Conservation (phyloP, 1,140 invertebrate genomes). For the Brachionus manjavacas region DNA sequence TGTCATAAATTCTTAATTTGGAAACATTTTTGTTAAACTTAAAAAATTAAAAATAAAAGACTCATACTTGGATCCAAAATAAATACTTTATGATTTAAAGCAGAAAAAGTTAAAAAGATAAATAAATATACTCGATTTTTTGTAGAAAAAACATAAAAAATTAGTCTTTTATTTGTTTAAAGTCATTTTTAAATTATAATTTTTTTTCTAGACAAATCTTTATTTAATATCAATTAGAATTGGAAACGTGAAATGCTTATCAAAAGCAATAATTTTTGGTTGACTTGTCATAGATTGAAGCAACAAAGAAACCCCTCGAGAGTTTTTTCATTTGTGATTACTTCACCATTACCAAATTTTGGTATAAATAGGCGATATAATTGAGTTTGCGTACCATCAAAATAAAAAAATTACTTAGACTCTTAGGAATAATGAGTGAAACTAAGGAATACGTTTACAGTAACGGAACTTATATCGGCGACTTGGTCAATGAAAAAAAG, state of each 20-base stretch:
- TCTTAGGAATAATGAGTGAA: constrained; percentile 56
- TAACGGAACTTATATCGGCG: constrained; percentile 44
- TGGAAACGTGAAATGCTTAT: constrained; percentile 1
- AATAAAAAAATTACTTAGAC: background rate
- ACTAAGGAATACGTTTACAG: constrained; percentile 55
- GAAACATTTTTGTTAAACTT: no score
- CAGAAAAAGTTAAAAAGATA: no score
- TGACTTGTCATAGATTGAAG: background rate
- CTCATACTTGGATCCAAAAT: no score
- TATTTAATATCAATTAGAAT: background rate
- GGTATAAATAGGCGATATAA: background rate
- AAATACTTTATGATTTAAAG: no score
- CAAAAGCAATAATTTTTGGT: background rate
- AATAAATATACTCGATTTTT: background rate
- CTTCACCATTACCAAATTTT: background rate
- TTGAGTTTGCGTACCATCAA: background rate
- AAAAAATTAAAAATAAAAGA: no score
- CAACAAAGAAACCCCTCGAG: background rate
- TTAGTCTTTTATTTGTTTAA: background rate
- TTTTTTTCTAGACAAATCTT: background rate
- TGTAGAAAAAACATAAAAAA: background rate
- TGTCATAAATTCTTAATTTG: no score
- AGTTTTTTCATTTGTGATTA: background rate
- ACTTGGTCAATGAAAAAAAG: background rate
- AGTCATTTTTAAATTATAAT: background rate